Evolutionary conservation across 1,140 invertebrate genomes (phyloP).

Genomic region (Drosophila insularis): DNA sequence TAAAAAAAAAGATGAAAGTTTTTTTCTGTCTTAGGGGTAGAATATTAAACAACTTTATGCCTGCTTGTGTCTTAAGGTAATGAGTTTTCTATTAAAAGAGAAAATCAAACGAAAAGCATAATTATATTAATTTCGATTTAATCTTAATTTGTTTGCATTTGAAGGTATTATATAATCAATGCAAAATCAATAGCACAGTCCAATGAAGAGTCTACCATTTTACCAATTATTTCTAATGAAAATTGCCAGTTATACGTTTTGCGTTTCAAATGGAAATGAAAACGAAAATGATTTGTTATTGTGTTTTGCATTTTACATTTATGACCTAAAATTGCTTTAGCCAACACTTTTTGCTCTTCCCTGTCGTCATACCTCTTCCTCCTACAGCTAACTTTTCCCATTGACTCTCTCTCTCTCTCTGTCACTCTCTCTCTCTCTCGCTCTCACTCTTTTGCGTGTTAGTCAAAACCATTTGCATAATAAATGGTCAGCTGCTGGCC

Average conservation of each 20-base stretch:
- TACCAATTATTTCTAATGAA: conserved; percentile 33
- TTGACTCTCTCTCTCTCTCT: no score
- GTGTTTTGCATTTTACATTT: conserved; percentile 41
- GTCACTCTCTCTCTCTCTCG: no score
- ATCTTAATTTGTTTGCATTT: neutral
- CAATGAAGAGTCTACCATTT: conserved; percentile 10
- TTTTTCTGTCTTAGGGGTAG: conserved; percentile 8
- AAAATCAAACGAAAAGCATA: neutral
- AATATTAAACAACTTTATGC: conserved; percentile 65
- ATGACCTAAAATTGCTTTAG: conserved; percentile 59
- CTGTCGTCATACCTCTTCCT: neutral
- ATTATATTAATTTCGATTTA: neutral
- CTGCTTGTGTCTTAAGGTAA: conserved; percentile 59
- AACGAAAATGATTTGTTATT: conserved; percentile 69
- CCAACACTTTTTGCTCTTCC: conserved; percentile 33
- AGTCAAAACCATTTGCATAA: conserved; percentile 60
- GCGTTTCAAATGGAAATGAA: conserved; percentile 30
- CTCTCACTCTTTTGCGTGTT: neutral
- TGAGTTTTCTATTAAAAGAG: conserved; percentile 45
- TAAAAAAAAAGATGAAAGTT: neutral
- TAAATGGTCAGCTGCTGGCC: conserved; percentile 56
- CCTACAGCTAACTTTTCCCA: no score
- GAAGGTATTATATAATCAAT: conserved; percentile 3
- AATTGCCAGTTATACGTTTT: conserved; percentile 37
- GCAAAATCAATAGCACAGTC: conserved; percentile 1